A percentile compares a stretch with the other conserved stretches of the same genome.
phyloP scores from a whole-genome alignment of 2,888 invertebrate species.

The Stenotaenia linearis region DNA sequence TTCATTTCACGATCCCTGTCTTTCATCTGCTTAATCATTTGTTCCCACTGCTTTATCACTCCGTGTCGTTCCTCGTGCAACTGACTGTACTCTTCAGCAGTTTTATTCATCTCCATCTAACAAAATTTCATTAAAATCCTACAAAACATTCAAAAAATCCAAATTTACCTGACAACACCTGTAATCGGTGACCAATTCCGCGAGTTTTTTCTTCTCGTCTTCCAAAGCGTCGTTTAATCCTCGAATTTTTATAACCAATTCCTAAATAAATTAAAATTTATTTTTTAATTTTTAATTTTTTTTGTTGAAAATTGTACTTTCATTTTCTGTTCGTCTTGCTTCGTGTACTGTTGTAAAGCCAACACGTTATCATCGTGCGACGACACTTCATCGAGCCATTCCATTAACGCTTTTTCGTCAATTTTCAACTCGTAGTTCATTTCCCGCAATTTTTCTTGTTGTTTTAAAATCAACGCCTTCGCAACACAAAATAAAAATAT shows the following conservation, averaged over 20 bases:
- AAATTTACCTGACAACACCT: background rate
- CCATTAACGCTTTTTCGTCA: background rate
- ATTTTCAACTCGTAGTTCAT: background rate
- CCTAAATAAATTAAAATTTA: background rate
- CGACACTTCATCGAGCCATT: constrained; percentile 1
- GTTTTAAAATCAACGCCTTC: background rate
- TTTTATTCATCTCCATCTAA: constrained; percentile 33
- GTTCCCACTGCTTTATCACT: constrained; percentile 27
- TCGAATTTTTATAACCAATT: background rate
- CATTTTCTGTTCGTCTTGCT: constrained; percentile 27
- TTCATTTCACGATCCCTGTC: constrained; percentile 22
- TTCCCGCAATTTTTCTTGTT: background rate
- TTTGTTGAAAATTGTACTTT: too few relatives aligned
- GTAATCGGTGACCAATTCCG: background rate
- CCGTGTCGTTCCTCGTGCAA: constrained; percentile 22
- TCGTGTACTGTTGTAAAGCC: constrained; percentile 24
- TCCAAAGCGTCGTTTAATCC: background rate
- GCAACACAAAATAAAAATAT: background rate
- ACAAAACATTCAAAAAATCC: background rate
- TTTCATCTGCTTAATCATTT: background rate
- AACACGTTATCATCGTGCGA: constrained; percentile 15
- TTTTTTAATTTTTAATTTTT: background rate
- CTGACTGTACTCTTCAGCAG: constrained; percentile 26
- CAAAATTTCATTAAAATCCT: too few relatives aligned
- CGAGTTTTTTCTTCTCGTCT: background rate